phyloP scores from a whole-genome alignment of 23 tunicate species.

The Trididemnum clinides region DNA sequence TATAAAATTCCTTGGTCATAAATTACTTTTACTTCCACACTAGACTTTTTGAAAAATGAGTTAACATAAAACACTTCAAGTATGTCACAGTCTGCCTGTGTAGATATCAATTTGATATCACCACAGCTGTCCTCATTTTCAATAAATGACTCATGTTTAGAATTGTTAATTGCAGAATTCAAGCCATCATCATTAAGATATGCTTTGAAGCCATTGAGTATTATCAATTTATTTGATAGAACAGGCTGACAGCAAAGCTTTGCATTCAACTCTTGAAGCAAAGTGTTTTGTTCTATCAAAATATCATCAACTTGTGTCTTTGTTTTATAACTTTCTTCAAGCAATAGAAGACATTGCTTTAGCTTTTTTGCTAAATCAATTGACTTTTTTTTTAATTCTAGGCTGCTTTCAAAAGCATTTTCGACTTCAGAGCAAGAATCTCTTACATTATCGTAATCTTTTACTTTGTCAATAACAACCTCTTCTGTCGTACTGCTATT shows the following conservation, averaged over 20 bases:
- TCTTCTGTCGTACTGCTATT: background rate
- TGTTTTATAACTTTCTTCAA: background rate
- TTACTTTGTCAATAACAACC: background rate
- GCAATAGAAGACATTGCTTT: background rate
- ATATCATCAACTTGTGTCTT: background rate
- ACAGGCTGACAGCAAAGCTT: background rate
- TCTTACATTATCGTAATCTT: background rate
- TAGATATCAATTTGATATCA: background rate
- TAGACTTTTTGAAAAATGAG: background rate
- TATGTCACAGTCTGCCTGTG: slow-evolving; percentile 12
- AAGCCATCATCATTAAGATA: too few species aligned
- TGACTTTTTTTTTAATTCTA: background rate
- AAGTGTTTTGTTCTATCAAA: background rate
- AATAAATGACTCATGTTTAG: too few species aligned
- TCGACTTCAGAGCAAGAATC: background rate
- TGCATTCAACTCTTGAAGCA: background rate
- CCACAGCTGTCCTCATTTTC: too few species aligned
- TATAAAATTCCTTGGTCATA: background rate
- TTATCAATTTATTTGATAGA: background rate
- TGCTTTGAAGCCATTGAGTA: too few species aligned
- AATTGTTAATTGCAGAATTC: too few species aligned
- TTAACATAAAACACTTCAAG: slow-evolving; percentile 32
- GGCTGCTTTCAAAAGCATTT: background rate
- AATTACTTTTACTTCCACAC: slow-evolving; percentile 23
- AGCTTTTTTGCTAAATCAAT: background rate